Evolutionary conservation across 2,113 vertebrate species (phyloP).

Genomic region (Macaca mulatta): DNA sequence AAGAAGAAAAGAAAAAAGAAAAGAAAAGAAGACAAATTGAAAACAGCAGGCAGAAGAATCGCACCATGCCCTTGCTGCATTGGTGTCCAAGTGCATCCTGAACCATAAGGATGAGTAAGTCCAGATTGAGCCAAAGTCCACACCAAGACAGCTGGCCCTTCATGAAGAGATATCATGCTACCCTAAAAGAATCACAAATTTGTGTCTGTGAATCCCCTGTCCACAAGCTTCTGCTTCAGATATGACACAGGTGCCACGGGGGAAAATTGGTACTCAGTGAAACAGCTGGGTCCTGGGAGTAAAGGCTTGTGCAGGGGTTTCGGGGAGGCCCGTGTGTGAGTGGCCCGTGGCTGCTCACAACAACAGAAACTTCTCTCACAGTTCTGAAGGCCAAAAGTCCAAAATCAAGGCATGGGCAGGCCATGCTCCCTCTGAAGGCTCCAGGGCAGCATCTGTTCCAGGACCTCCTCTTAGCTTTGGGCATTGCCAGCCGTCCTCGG

Average conservation of each 20-base stretch:
- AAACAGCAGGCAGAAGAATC: background rate
- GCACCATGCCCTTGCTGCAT: background rate
- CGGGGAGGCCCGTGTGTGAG: background rate
- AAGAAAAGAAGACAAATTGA: too few relatives aligned
- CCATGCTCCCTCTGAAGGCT: background rate
- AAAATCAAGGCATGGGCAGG: background rate
- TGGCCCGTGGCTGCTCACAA: background rate
- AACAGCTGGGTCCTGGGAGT: background rate
- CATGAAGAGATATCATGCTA: background rate
- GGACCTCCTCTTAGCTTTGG: background rate
- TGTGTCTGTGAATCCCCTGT: background rate
- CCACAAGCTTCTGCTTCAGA: background rate
- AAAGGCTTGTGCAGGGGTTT: background rate
- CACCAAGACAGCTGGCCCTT: background rate
- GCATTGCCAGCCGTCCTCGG: background rate
- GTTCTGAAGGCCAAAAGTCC: background rate
- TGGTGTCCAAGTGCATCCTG: rapidly evolving
- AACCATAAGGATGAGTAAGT: background rate
- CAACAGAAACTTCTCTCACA: background rate
- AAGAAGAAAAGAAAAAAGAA: too few relatives aligned
- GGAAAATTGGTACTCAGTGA: background rate
- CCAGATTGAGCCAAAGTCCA: background rate
- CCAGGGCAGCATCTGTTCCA: background rate
- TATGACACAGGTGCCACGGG: background rate
- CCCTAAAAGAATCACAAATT: background rate